Base-by-base conservation (phyloP, 2,113 vertebrate species). In the Artemisiospiza belli region DNA sequence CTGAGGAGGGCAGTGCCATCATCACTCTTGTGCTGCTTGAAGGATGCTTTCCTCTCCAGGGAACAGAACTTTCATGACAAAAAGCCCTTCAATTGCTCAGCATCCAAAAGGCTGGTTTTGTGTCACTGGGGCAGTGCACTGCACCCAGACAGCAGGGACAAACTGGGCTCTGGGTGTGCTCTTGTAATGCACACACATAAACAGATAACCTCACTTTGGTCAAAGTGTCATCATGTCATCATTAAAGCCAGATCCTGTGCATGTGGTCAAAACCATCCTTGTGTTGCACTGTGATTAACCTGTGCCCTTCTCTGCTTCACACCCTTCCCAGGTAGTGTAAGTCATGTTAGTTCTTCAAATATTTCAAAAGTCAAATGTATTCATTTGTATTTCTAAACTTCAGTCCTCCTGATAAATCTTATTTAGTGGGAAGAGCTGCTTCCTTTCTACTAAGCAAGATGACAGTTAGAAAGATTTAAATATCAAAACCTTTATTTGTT, bases 401-500 rank as follows among this genome's bases (percentile, higher is more conserved):
- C 49, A 43, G 55, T 62, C 67, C 13, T 91, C 63, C 49, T 28
- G 23, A 80, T 74, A 88, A 80, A 74, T 25, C n/a, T 80, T 54
- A 54, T 28, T 86, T 80, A 58, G 51, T 73, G 46, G 70, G 49
- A 86, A 85, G 27, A 87, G 33, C 21, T 70, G 51, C 16, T 27
- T 86, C 51, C 46, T 86, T 80, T 64, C 63, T 59, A 39, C 51
- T 35, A 57, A 58, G 51, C 46, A 86, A 80, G 88, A 46, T 15
- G 87, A 74, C 3, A 0, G 41, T 44, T 88, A 69, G 54, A 73
- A 55, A 54, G 63, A 90, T 86, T 77, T 62, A 86, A 86, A 78
- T 86, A 93, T 70, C 21, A 81, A 86, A 90, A 90, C 77, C 41
- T 66, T 44, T 19, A 77, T 78, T 91, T 94, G 66, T 55, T 84